phyloP scores from a whole-genome alignment of 1,140 invertebrate species.

The Solen grandis region DNA sequence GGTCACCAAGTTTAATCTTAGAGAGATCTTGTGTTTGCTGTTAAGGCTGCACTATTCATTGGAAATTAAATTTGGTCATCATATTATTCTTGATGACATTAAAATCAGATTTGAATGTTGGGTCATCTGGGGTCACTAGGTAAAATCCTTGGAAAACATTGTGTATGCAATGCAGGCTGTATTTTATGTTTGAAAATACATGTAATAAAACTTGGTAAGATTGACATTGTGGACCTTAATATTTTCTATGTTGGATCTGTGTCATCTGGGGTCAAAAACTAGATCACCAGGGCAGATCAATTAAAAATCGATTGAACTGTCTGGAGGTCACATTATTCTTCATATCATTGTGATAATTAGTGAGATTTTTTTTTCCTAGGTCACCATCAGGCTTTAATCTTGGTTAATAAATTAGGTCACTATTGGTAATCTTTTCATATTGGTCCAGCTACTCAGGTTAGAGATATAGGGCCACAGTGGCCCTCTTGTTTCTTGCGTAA shows the following conservation, averaged over 20 bases:
- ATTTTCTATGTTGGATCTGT: constrained; percentile 16
- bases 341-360: constrained; percentile 8
- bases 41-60: constrained; percentile 5
- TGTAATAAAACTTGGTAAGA: constrained; percentile 12
- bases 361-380: background rate
- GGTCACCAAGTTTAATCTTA: too few relatives aligned
- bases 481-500: too few relatives aligned
- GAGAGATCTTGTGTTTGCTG: too few relatives aligned
- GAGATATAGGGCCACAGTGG: too few relatives aligned
- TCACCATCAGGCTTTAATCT: constrained; percentile 10
- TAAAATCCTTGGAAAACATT: background rate
- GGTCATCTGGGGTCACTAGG: too few relatives aligned
- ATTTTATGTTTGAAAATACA: constrained; percentile 8
- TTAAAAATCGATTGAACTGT: constrained; percentile 3
- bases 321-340: constrained; percentile 4
- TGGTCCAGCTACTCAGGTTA: too few relatives aligned
- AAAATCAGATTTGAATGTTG: too few relatives aligned
- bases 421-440: too few relatives aligned
- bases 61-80: constrained; percentile 1
- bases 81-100: constrained; percentile 5
- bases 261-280: too few relatives aligned
- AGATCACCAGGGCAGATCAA: constrained; percentile 2
- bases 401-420: too few relatives aligned
- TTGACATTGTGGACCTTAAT: constrained; percentile 9
- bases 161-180: constrained; percentile 12